Evolutionary conservation across 2,113 vertebrate species (phyloP), one percentile per base, ranked within the genome.

Genomic region (Cynopterus brachyotis): DNA sequence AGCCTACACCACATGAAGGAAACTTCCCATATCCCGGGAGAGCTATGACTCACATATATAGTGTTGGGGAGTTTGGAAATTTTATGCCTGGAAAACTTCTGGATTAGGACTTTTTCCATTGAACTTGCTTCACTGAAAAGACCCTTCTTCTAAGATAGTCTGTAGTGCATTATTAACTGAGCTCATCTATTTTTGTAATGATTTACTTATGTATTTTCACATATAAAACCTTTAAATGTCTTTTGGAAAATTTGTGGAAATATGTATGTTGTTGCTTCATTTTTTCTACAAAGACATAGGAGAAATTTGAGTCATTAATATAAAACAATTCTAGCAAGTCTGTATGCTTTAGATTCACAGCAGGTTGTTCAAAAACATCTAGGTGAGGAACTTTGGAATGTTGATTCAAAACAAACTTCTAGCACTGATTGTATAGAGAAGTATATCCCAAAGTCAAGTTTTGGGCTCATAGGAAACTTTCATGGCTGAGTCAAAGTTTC

Each of bases 41-140:
- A 87, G 28, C 45, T 64, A n/a, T 55, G 9, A 92, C 64, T 79
- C 20, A 91, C 75, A 16, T 72, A 17, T 12, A 19, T 12, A 19
- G 6, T 57, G 22, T 75, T 59, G 42, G 62, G 42, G 87, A 90
- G 26, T 50, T 84, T 64, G 79, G 42, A 67, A 53, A 62, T 53
- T 62, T 94, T 89, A 16, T 64, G 47, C 72, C 79, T 92, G 67
- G 37, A 92, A 96, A 92, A 45, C 42, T 93, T 87, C 19, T 50
- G 42, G 60, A 9, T 84, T 85, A 76, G 72, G 22, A 60, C 55
- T 45, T 78, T 90, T 92, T 92, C 73, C 80, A 72, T 45, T 47
- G 83, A 85, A 17, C 32, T 13, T 66, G 45, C 11, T 82, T 86
- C 72, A n/a, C 75, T 60, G 30, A 50, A 69, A 64, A 72, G 59